phyloP scores from a whole-genome alignment of 2,888 invertebrate species.

The Plebejus anna region DNA sequence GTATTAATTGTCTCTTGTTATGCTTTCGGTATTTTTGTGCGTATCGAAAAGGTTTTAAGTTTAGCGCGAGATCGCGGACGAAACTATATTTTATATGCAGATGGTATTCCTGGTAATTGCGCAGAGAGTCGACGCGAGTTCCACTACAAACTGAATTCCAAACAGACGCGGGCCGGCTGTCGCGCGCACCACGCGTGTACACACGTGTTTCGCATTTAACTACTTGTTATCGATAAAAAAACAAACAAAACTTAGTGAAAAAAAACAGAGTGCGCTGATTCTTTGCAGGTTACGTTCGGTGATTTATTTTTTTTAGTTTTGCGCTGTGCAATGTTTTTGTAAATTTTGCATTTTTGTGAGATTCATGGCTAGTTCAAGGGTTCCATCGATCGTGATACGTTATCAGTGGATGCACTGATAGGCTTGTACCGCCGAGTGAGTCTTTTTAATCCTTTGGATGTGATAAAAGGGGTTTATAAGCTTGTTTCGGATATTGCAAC shows the following conservation, averaged over 20 bases:
- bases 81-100: conserved; percentile 6
- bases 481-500: neutral
- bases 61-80: neutral
- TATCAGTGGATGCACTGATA: conserved; percentile 44
- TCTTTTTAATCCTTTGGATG: neutral
- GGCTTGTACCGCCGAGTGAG: neutral
- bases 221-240: conserved; percentile 6
- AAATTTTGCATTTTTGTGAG: neutral
- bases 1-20: neutral
- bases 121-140: conserved; percentile 61
- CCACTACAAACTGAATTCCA: conserved; percentile 39
- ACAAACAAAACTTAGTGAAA: neutral
- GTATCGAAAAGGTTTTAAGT: neutral
- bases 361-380: conserved; percentile 49
- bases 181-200: neutral
- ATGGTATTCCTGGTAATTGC: conserved; percentile 46
- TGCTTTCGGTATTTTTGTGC: neutral
- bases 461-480: neutral
- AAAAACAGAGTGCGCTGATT: neutral
- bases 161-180: conserved; percentile 20
- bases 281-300: neutral
- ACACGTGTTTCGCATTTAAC: neutral
- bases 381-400: conserved; percentile 45
- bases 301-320: neutral
- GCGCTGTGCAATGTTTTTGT: neutral